Base-by-base conservation (phyloP, 23 tunicate species). In the Ascidia mentula region DNA sequence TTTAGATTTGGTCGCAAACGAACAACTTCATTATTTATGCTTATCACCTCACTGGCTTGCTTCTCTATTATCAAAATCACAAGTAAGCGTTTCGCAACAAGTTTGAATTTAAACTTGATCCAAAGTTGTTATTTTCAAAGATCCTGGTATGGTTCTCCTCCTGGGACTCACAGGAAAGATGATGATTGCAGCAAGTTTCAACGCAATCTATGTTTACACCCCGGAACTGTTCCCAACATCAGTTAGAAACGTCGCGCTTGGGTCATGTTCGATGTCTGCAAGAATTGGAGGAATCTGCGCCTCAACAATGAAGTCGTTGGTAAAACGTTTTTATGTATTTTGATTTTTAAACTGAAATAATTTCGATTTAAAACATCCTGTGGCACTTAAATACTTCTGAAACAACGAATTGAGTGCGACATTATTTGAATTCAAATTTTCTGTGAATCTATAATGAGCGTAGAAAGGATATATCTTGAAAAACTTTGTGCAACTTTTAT, bases 211-310 rank as follows among this genome's bases (percentile, higher is more conserved):
- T 59, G 73, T 82, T 17, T 82, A 73, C 35, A n/a, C 86, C 0
- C 86, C 86, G 18, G 86, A 82, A 37, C 72, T 82, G 0, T 82
- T 73, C 59, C 86, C 86, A 26, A 82, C 86, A 20, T 73, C 59
- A 28, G 86, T 82, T 0, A 36, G 86, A 31, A 82, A 82, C 32
- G 79, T 82, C 22, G 72, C 86, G 1, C 45, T 82, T 60, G 86
- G 86, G 20, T 73, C 79, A 0, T 34, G 42, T 9, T 82, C 79
- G 13, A 82, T 82, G 86, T 20, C 31, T 15, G 86, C 86, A 37
- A 73, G 86, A n/a, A 31, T 82, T 28, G 86, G 86, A 46, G 73
- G 86, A 32, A 82, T 82, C 24, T 32, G 46, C 0, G 75, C 86
- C 13, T 70, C 84, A 7, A 34, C 70, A 30, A 24, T 74, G 28